Evolutionary conservation across 2,888 invertebrate genomes (phyloP), one percentile per base, ranked within the genome.

Genomic region (Eupelmus urozonus): DNA sequence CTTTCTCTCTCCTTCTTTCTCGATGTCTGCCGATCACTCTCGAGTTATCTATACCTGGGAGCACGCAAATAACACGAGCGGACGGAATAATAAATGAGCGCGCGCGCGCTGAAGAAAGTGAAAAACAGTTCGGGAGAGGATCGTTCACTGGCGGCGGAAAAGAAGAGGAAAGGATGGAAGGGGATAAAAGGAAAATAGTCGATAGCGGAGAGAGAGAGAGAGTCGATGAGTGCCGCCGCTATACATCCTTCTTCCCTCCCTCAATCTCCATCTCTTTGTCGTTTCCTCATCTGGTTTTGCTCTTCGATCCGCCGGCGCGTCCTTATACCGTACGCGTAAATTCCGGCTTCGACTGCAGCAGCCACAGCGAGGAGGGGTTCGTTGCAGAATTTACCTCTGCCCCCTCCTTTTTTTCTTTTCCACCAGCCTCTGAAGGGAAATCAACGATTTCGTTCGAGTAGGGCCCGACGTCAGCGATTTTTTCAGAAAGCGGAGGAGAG

Each of bases 11-110:
- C 23, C 57, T 76, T 69, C 57, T 25, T 5, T 51, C 34, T 49
- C 40, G 53, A 40, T 42, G 45, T 29, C 65, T 71, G 49, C 27
- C 70, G 65, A 74, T 75, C 57, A 23, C 25, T 23, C 18, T 62
- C 34, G 70, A 29, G n/a, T n/a, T n/a, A n/a, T n/a, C n/a, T n/a
- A n/a, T n/a, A n/a, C n/a, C n/a, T 78, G 81, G 82, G 81, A 82
- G 83, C 84, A 82, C 82, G 86, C 84, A 85, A 86, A 86, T 85
- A 87, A 85, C 83, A 83, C 83, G 83, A 83, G 79, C 83, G 82
- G 84, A 82, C 82, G 83, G 86, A 85, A 87, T 88, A 87, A 87
- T 85, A 86, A 87, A 87, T 85, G 86, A 86, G 84, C 79, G 16
- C 18, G 40, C 40, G 62, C 45, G 66, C 77, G 82, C 79, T 78